These are phyloP conservation scores for Actinia equina DNA, from an alignment of 64 coral and sea anemone species.

Conservation along the genomic window DNA sequence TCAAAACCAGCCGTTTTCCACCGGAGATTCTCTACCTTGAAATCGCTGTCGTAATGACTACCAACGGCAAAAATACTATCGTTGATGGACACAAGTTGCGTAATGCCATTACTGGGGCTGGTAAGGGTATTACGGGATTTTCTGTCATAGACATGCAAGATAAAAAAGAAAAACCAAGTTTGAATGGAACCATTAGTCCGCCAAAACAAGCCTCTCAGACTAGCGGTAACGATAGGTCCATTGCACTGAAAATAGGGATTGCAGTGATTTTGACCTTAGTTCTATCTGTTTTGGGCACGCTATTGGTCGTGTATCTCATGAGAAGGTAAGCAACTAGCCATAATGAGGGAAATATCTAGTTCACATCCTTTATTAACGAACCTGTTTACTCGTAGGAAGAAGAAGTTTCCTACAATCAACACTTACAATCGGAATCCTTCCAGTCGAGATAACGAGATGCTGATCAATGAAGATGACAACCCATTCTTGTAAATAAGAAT, in stretches of 20 bases:
- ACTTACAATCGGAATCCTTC: background rate
- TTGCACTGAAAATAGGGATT: constrained; percentile 16
- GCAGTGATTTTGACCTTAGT: constrained; percentile 3
- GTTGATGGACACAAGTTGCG: background rate
- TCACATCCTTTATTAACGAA: too few relatives aligned
- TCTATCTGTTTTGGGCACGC: background rate
- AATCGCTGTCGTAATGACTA: background rate
- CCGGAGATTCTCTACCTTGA: background rate
- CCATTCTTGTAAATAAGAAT: background rate
- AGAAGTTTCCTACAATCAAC: background rate
- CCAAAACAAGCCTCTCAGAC: background rate
- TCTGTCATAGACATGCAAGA: background rate
- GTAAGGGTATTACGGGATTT: background rate
- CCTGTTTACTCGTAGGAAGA: background rate
- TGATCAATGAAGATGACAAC: constrained; percentile 21
- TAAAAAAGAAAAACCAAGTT: background rate
- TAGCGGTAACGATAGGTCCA: background rate
- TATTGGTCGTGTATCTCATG: background rate
- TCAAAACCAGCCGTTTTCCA: background rate
- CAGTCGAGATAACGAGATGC: constrained; percentile 1
- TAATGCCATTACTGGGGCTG: background rate
- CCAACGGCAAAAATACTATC: background rate
- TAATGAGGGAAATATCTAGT: too few relatives aligned
- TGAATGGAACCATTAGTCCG: background rate
- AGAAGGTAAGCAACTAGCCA: background rate